These are phyloP conservation scores for Polyommatus icarus DNA, from an alignment of 2,888 invertebrate species.

Conservation along the genomic window DNA sequence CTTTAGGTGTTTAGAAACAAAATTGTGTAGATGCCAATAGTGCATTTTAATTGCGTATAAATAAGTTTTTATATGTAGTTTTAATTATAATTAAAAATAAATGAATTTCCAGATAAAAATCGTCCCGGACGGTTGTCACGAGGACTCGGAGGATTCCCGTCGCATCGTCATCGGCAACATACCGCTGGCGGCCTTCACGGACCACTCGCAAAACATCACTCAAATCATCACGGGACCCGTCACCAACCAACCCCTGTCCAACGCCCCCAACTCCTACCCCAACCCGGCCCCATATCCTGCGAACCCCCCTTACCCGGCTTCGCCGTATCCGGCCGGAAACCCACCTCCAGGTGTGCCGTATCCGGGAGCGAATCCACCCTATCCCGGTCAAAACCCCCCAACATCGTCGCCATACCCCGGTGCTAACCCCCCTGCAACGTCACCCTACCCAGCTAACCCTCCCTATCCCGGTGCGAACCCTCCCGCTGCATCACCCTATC, in stretches of 20 bases:
- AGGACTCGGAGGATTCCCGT: constrained; percentile 47
- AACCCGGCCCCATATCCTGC: constrained; percentile 33
- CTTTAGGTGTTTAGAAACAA: too few species aligned
- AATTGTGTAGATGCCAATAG: too few species aligned
- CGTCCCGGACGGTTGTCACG: constrained; percentile 57
- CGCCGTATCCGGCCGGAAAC: constrained; percentile 44
- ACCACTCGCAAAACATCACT: constrained; percentile 34
- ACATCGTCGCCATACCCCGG: constrained; percentile 42
- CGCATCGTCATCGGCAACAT: constrained; percentile 58
- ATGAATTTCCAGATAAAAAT: constrained; percentile 53
- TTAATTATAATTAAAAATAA: too few species aligned
- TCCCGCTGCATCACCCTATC: constrained; percentile 40
- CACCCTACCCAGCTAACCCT: constrained; percentile 44
- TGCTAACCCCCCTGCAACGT: constrained; percentile 32
- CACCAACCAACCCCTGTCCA: constrained; percentile 49
- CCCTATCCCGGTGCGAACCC: constrained; percentile 42
- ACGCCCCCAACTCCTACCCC: constrained; percentile 42
- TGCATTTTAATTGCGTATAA: too few species aligned
- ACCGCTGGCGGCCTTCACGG: constrained; percentile 56
- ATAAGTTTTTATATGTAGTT: too few species aligned
- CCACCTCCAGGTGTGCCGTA: constrained; percentile 42
- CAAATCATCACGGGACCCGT: constrained; percentile 35
- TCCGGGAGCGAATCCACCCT: constrained; percentile 43
- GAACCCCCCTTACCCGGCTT: constrained; percentile 38
- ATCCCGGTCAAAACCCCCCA: constrained; percentile 40